phyloP scores from a whole-genome alignment of 30 jellyfish, hydroid and myxozoan genomes.

The Turritopsis rubra region DNA sequence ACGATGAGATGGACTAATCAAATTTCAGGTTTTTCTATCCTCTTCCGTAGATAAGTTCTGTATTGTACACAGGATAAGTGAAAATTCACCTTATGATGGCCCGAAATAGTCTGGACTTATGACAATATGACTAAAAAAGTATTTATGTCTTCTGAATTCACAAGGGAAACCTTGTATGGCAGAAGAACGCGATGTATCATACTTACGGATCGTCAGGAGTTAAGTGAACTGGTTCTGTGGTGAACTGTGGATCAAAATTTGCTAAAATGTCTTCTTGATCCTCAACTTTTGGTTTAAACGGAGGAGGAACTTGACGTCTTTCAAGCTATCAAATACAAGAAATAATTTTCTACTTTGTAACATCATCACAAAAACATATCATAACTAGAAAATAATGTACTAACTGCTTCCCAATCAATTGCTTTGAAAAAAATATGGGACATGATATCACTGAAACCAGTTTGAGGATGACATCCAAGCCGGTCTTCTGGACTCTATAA shows the following conservation, averaged over 20 bases:
- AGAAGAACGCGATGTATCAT: not conserved
- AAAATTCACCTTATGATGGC: no score
- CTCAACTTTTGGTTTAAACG: constrained; percentile 78
- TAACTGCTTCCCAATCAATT: constrained; percentile 98
- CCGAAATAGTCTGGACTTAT: constrained; percentile 60
- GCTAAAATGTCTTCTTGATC: constrained; percentile 72
- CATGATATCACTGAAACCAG: constrained; percentile 93
- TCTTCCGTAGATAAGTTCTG: no score
- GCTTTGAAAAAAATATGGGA: constrained; percentile 87
- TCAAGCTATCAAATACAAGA: constrained; percentile 62
- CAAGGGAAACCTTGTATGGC: not conserved
- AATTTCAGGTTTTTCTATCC: no score
- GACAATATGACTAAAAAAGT: constrained; percentile 46
- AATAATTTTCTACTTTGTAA: not conserved
- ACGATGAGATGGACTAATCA: no score
- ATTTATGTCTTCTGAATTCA: not conserved
- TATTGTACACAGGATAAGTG: no score
- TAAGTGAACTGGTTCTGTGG: constrained; percentile 91
- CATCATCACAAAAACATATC: not conserved
- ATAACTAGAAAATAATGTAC: not conserved
- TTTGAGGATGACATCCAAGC: constrained; percentile 93
- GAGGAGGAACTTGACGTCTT: constrained; percentile 87
- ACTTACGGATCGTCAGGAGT: constrained; percentile 99
- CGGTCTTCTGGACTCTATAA: constrained; percentile 88
- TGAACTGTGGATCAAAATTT: constrained; percentile 95